These are phyloP conservation scores for Pollimyrus isidori DNA, from an alignment of 2,113 vertebrate genomes.

Conservation along the genomic window DNA sequence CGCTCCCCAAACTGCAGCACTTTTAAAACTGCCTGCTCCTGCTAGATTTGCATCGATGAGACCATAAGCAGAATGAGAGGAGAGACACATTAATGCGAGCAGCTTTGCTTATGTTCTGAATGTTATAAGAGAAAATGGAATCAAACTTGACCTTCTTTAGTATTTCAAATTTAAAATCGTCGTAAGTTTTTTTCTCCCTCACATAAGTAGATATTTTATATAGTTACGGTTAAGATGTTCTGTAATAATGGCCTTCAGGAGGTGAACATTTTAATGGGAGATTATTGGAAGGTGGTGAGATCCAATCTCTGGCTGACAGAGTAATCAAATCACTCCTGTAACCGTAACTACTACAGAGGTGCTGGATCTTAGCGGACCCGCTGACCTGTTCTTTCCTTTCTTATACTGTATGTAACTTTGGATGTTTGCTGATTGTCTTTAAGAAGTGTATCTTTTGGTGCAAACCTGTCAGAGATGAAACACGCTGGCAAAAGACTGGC, in stretches of 20 bases:
- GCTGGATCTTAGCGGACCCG: not conserved
- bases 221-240: not conserved
- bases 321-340: not conserved
- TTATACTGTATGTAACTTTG: not conserved
- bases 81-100: not conserved
- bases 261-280: not conserved
- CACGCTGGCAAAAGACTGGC: not conserved
- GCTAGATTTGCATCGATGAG: not conserved
- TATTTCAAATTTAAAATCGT: not conserved
- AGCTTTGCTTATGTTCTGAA: not conserved
- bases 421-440: not conserved
- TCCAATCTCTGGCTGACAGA: not conserved
- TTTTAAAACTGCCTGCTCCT: not conserved
- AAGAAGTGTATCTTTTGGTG: not conserved
- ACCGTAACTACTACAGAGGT: not conserved
- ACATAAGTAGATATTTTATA: not conserved
- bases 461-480: not conserved
- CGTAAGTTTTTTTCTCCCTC: not conserved
- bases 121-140: not conserved
- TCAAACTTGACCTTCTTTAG: not conserved
- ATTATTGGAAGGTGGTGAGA: not conserved
- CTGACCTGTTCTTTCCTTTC: not conserved
- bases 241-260: not conserved
- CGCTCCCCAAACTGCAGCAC: not conserved
- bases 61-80: not conserved